Conservation (phyloP, 2,888 invertebrate genomes). For the Patella ulyssiponensis region DNA sequence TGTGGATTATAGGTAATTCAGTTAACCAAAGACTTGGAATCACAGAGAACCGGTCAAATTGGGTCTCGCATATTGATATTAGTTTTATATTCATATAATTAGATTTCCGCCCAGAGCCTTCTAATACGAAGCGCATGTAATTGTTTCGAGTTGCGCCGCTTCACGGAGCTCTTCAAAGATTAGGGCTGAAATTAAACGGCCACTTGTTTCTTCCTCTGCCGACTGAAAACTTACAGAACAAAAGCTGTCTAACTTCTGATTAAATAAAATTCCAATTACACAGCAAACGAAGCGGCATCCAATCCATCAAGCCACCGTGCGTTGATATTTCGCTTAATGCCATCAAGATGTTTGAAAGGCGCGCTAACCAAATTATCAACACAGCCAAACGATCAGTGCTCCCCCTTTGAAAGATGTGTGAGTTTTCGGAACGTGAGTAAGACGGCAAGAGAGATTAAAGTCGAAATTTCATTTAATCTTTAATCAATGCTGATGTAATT, state of each 20-base stretch:
- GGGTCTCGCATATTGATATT: slow-evolving; percentile 11
- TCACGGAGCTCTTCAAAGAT: slow-evolving; percentile 35
- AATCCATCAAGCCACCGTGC: slow-evolving; percentile 57
- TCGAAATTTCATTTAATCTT: slow-evolving; percentile 15
- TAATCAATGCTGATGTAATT: slow-evolving; percentile 29
- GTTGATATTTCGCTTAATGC: slow-evolving; percentile 41
- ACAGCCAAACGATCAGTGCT: slow-evolving; percentile 19
- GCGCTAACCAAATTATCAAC: slow-evolving; percentile 25
- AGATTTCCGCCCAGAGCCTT: slow-evolving; percentile 32
- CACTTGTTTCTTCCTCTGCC: slow-evolving; percentile 32
- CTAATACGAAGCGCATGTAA: slow-evolving; percentile 39
- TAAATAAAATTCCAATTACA: slow-evolving; percentile 65
- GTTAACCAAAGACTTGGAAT: slow-evolving; percentile 1
- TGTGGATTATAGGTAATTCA: slow-evolving; percentile 12
- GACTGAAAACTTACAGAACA: slow-evolving; percentile 43
- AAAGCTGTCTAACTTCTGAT: slow-evolving; percentile 52
- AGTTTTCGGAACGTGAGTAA: neutral
- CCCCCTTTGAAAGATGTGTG: slow-evolving; percentile 13
- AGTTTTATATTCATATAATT: slow-evolving; percentile 36
- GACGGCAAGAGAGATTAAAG: slow-evolving; percentile 14
- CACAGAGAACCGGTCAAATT: slow-evolving; percentile 4
- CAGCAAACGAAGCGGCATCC: slow-evolving; percentile 54
- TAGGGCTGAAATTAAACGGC: slow-evolving; percentile 40
- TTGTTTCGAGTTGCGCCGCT: slow-evolving; percentile 36
- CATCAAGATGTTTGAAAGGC: slow-evolving; percentile 42